Evolutionary conservation across 2,797 vertebrate species (phyloP), one percentile per base, ranked within the genome.

Genomic region (Miichthys miiuy): DNA sequence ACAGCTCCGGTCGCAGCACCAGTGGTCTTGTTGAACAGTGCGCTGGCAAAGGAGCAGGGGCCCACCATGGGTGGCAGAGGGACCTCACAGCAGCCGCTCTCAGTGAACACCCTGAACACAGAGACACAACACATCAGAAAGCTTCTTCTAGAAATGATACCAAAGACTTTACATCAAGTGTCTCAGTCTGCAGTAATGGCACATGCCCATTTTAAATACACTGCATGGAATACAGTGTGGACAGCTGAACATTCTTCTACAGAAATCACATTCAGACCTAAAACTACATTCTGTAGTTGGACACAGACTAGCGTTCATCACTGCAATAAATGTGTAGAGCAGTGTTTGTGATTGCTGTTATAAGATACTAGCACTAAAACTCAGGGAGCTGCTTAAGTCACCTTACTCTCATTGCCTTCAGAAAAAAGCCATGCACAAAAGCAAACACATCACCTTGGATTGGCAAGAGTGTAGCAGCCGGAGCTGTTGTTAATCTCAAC

Each of bases 401-500:
- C 34, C 34, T 9, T 52, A 8, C 54, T 44, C n/a, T 58, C 13
- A 16, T n/a, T 38, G 44, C 7, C 34, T 55, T 25, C 5, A 8
- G n/a, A n/a, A 38, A 46, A 46, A 64, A 41, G 30, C 21, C 12
- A 51, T 25, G 23, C 20, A 48, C 2, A 46, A 71, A 64, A 69
- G 51, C n/a, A 68, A 38, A 27, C 46, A 27, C 0, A 0, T 51
- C 2, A 93, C 91, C 91, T 87, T 54, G 90, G 88, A 5, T 92
- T 91, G 69, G 72, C n/a, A 16, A 93, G 88, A 42, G 68, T 84
- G 86, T 87, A 91, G 73, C 1, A 58, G 66, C 65, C 38, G 1
- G 90, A 89, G 77, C 58, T 83, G 82, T 93, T 93, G 75, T 50
- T 88, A 13, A 93, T 84, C 82, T 93, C 88, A 20, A 93, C 18